Evolutionary conservation across 2,888 invertebrate genomes (phyloP).

Genomic region (Thereva nobilitata): DNA sequence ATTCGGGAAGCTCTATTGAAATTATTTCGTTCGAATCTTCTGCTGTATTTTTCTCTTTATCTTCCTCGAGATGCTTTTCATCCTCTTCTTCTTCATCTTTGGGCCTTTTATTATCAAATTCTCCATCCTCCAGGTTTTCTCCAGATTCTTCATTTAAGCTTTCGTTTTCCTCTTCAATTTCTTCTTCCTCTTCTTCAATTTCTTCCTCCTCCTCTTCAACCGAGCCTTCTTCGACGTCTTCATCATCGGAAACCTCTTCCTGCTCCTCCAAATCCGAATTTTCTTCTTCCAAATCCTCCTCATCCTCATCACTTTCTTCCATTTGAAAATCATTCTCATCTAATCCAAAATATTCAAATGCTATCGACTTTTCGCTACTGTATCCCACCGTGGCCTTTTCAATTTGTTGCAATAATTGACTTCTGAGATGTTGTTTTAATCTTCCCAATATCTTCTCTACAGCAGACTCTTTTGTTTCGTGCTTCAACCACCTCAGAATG

Average conservation of each 20-base stretch:
- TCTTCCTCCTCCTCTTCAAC: conserved; percentile 13
- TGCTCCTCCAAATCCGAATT: conserved; percentile 37
- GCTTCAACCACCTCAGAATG: conserved; percentile 75
- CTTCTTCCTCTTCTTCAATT: conserved; percentile 46
- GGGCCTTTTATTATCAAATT: conserved; percentile 32
- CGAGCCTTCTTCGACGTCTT: neutral
- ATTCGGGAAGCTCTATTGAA: conserved; percentile 59
- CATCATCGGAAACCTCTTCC: neutral
- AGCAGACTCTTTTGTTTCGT: conserved; percentile 71
- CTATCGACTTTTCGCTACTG: conserved; percentile 62
- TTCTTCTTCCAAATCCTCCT: conserved; percentile 48
- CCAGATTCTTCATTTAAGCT: conserved; percentile 30
- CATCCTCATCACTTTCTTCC: conserved; percentile 33
- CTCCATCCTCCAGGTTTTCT: conserved; percentile 41
- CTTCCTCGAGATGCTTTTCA: conserved; percentile 14
- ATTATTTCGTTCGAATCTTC: no score
- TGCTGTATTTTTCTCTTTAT: no score
- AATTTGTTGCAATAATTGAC: conserved; percentile 63
- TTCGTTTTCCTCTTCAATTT: conserved; percentile 18
- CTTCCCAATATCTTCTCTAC: conserved; percentile 68
- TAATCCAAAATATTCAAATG: conserved; percentile 64
- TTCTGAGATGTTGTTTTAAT: conserved; percentile 63
- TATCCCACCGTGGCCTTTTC: conserved; percentile 69
- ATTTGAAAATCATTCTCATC: conserved; percentile 39
- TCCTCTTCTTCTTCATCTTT: conserved; percentile 44